Percentiles rank a stretch among this genome's conserved stretches.
phyloP scores from a whole-genome alignment of 2,888 invertebrate genomes.

The Trypoxylon attenuatum region DNA sequence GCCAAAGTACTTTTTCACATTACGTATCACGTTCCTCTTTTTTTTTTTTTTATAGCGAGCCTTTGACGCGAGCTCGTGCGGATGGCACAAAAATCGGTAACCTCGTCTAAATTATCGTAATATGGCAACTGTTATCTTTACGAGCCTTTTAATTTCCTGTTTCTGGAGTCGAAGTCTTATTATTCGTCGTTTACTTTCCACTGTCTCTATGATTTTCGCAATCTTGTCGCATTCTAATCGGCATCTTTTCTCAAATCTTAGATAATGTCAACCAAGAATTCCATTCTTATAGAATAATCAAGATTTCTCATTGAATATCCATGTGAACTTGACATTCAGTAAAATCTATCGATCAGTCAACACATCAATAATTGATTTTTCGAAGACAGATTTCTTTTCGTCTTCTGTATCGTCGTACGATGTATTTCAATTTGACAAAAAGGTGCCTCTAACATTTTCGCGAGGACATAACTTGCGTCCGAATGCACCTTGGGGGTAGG shows the following conservation, averaged over 20 bases:
- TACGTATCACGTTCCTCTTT: not conserved
- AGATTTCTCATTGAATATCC: too few species aligned
- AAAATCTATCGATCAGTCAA: too few species aligned
- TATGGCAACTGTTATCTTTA: slow-evolving; percentile 31
- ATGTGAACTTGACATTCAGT: too few species aligned
- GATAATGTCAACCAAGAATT: too few species aligned
- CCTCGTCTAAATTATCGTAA: slow-evolving; percentile 43
- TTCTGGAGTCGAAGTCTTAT: too few species aligned
- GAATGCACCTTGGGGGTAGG: slow-evolving; percentile 32
- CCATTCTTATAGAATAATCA: too few species aligned
- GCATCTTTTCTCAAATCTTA: too few species aligned
- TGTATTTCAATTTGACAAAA: too few species aligned
- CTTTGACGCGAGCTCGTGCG: slow-evolving; percentile 51
- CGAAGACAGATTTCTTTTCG: too few species aligned
- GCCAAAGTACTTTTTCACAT: slow-evolving; percentile 21
- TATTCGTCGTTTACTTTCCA: not conserved
- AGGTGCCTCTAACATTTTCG: slow-evolving; percentile 38
- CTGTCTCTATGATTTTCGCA: too few species aligned
- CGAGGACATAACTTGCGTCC: slow-evolving; percentile 16
- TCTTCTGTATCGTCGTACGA: not conserved
- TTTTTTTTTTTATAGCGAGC: slow-evolving; percentile 7
- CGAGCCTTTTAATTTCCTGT: not conserved
- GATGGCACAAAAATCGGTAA: slow-evolving; percentile 64
- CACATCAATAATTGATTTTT: too few species aligned
- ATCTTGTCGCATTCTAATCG: too few species aligned